These are phyloP conservation scores for Heliconius aoede DNA, from an alignment of 2,888 invertebrate genomes.

Conservation along the genomic window DNA sequence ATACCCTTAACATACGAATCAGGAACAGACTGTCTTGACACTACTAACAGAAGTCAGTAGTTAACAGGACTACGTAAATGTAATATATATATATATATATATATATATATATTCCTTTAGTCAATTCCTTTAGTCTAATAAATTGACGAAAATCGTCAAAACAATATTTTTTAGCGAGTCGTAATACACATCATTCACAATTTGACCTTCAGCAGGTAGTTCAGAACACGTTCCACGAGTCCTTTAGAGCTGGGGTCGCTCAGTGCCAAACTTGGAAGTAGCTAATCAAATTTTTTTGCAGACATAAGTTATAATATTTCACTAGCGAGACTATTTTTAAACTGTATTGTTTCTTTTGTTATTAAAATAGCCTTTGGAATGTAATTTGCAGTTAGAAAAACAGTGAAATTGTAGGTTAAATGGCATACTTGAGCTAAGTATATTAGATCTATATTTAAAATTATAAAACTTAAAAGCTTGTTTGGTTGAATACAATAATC, in stretches of 20 bases:
- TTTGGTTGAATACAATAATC: no score
- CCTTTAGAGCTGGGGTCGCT: conserved; percentile 7
- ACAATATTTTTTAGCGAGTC: conserved; percentile 3
- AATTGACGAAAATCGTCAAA: background rate
- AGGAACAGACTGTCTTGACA: no score
- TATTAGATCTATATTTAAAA: no score
- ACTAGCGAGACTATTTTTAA: background rate
- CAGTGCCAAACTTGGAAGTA: background rate
- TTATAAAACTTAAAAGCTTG: no score
- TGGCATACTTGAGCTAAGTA: background rate
- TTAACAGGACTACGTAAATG: no score
- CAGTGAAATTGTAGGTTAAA: background rate
- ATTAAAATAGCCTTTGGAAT: background rate
- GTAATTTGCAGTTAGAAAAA: background rate
- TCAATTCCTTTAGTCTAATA: background rate
- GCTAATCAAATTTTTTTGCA: background rate
- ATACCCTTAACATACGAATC: no score
- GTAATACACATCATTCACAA: background rate
- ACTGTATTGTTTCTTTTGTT: no score
- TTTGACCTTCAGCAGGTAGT: conserved; percentile 32
- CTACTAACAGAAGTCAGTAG: no score
- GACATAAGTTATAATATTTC: no score
- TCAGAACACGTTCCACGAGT: conserved; percentile 20
- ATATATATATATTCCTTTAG: no score
- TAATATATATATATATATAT: no score